Evolutionary conservation across 1,140 invertebrate species (phyloP).

Genomic region (Fopius arisanus): DNA sequence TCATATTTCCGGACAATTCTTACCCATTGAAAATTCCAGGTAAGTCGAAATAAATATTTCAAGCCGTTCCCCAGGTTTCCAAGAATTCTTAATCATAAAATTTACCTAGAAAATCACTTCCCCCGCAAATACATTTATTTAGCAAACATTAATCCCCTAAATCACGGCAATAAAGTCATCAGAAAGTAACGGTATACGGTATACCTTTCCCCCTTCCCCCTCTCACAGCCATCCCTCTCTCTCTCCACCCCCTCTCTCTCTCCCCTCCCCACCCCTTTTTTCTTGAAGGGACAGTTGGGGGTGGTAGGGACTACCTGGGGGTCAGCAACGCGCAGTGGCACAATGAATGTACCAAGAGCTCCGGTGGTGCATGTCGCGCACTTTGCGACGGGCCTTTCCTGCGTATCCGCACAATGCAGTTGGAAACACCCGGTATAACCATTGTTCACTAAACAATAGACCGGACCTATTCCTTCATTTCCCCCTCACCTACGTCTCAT

Average conservation of each 20-base stretch:
- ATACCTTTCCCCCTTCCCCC: not conserved
- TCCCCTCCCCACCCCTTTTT: not conserved
- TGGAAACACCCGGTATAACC: not conserved
- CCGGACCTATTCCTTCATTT: not conserved
- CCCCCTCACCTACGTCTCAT: not conserved
- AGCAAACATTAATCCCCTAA: not conserved
- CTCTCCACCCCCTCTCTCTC: too few relatives aligned
- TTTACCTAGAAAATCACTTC: not conserved
- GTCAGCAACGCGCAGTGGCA: not conserved
- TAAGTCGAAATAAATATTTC: not conserved
- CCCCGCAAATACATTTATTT: not conserved
- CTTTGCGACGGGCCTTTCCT: constrained; percentile 3
- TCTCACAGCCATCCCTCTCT: too few relatives aligned
- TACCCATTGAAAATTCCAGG: not conserved
- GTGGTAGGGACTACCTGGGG: not conserved
- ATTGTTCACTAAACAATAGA: not conserved
- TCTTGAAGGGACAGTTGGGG: not conserved
- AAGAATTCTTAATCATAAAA: not conserved
- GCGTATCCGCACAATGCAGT: not conserved
- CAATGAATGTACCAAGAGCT: not conserved
- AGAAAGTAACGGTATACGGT: not conserved
- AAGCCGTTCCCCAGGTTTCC: not conserved
- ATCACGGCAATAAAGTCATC: constrained; percentile 5
- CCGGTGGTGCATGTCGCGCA: not conserved
- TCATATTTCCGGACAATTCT: not conserved